Evolutionary conservation across 2,888 invertebrate genomes (phyloP), one percentile per base, ranked within the genome.

Genomic region (Cheilosia soror): DNA sequence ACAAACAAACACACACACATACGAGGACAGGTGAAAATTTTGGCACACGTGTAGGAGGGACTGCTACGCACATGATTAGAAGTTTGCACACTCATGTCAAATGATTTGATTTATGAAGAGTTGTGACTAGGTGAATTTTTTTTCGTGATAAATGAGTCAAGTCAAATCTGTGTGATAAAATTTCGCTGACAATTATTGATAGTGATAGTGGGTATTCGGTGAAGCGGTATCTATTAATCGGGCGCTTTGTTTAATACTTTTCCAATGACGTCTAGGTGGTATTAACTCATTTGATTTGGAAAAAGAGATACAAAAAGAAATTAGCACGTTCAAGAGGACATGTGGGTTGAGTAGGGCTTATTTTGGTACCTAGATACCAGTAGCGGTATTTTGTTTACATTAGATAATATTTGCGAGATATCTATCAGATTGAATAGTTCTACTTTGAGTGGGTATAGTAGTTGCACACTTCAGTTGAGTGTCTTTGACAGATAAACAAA

Each of bases 101-200:
- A 42, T 29, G 2, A 20, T 68, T 55, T 42, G 55, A 68, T 68
- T 51, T 42, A 68, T 68, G 37, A 20, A 29, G 9, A 42, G 5
- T 5, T 42, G 29, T 66, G n/a, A 51, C 37, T 40, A 7, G 13
- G 51, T 15, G 2, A 11, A 27, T 29, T 40, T 5, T 63, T 33
- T 5, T 25, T 0, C 9, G 53, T 55, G 31, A 68, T 68, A 42
- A 68, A 31, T 42, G 42, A 37, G 53, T 66, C 27, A 29, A 33
- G 13, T 20, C 5, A n/a, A 40, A 27, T 29, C n/a, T 29, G 29
- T 42, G 40, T 15, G 53, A 65, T 51, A 65, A 65, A 49, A 51
- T 47, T 49, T 0, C 5, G 11, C 31, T 51, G 65, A 42, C 25
- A 29, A 2, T 33, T 47, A 15, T 15, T 25, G 5, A 29, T 44